phyloP scores from a whole-genome alignment of 1,140 invertebrate species.

The Penaeus japonicus region DNA sequence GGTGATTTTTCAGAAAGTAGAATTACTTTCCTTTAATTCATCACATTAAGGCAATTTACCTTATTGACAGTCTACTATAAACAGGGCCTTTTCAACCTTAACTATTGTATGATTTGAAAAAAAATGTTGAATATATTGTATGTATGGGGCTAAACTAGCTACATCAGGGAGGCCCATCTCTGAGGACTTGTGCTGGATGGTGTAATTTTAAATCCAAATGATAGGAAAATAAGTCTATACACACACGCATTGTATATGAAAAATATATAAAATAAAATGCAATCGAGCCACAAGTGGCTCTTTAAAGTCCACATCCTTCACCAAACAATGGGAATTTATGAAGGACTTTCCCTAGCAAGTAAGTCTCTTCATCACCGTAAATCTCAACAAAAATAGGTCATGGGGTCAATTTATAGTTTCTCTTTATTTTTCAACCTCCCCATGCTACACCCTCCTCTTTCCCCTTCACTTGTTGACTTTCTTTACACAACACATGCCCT shows the following conservation, averaged over 20 bases:
- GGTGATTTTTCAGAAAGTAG: no score
- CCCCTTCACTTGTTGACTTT: neutral
- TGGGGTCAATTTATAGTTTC: neutral
- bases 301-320: neutral
- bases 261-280: neutral
- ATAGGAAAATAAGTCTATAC: slow-evolving; percentile 3
- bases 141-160: slow-evolving; percentile 26
- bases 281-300: neutral
- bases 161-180: slow-evolving; percentile 15
- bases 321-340: neutral
- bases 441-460: neutral
- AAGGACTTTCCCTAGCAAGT: slow-evolving; percentile 8
- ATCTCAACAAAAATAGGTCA: neutral
- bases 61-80: neutral
- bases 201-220: neutral
- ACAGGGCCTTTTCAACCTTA: slow-evolving; percentile 34
- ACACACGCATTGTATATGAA: neutral
- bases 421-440: neutral
- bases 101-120: slow-evolving; percentile 36
- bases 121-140: slow-evolving; percentile 20
- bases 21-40: neutral
- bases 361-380: neutral
- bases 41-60: neutral
- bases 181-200: slow-evolving; percentile 19
- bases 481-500: slow-evolving; percentile 13